phyloP scores from a whole-genome alignment of 2,797 vertebrate genomes.

The Gephyroberyx darwinii region DNA sequence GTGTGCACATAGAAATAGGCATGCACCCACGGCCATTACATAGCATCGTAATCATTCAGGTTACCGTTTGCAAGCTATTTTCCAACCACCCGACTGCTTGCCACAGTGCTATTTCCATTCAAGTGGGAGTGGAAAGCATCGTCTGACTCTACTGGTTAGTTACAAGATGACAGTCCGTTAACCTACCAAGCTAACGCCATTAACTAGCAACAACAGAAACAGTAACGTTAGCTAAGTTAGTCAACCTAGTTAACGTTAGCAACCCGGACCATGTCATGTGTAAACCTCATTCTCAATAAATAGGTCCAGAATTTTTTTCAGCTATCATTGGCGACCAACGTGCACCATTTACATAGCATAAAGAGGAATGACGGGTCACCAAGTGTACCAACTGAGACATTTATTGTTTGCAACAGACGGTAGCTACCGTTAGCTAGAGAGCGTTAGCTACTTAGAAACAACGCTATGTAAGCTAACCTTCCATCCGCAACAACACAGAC shows the following conservation, averaged over 20 bases:
- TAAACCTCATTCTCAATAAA: background rate
- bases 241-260: background rate
- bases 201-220: constrained; percentile 55
- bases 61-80: background rate
- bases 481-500: constrained; percentile 67
- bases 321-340: too few relatives aligned
- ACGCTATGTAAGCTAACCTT: constrained; percentile 61
- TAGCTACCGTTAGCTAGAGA: constrained; percentile 43
- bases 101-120: background rate
- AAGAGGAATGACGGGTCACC: rapidly evolving
- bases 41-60: background rate
- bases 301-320: background rate
- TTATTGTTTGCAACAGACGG: constrained; percentile 2
- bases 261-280: too few relatives aligned
- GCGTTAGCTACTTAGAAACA: constrained; percentile 15
- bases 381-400: background rate
- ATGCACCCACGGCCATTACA: constrained; percentile 3
- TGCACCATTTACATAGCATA: too few relatives aligned
- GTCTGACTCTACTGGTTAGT: constrained; percentile 13
- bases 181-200: constrained; percentile 15
- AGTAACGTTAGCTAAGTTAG: constrained; percentile 44
- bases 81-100: background rate
- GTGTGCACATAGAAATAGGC: background rate
- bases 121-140: constrained; percentile 6
- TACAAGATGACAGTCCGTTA: background rate